A percentile compares a stretch with the other conserved stretches of the same genome.
These are phyloP conservation scores for Argynnis bischoffii DNA, from an alignment of 2,888 invertebrate species.

Conservation along the genomic window DNA sequence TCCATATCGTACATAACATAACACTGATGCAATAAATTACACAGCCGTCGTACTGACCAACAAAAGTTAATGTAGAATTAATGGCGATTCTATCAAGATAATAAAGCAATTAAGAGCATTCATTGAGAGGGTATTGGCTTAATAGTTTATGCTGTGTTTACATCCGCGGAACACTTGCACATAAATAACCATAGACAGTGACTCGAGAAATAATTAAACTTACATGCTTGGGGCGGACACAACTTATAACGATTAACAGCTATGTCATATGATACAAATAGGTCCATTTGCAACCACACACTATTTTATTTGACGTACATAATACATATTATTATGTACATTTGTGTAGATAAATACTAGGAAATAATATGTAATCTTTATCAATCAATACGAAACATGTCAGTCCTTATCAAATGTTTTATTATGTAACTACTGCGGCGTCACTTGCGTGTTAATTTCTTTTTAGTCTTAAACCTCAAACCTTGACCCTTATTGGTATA, in stretches of 20 bases:
- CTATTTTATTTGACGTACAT: slow-evolving; percentile 13
- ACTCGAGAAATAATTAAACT: slow-evolving; percentile 34
- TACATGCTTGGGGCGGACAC: slow-evolving; percentile 28
- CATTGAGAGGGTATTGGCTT: slow-evolving; percentile 37
- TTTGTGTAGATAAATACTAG: not conserved
- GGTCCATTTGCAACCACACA: slow-evolving; percentile 5
- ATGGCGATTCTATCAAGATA: slow-evolving; percentile 34
- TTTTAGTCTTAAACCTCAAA: too few relatives aligned
- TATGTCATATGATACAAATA: slow-evolving; percentile 18
- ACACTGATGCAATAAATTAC: slow-evolving; percentile 13
- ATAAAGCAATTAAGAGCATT: slow-evolving; percentile 37
- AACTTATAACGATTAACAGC: slow-evolving; percentile 14
- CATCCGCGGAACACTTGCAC: slow-evolving; percentile 31
- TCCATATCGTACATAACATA: not conserved
- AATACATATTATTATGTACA: too few relatives aligned
- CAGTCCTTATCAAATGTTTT: too few relatives aligned
- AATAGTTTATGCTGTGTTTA: slow-evolving; percentile 37
- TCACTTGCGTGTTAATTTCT: too few relatives aligned
- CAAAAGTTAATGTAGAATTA: slow-evolving; percentile 35
- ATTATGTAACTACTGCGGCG: too few relatives aligned
- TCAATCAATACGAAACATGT: slow-evolving; percentile 1
- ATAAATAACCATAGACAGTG: slow-evolving; percentile 35
- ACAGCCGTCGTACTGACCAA: slow-evolving; percentile 15
- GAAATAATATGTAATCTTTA: too few relatives aligned
- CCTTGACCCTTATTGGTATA: too few relatives aligned